Percentiles rank a stretch among this genome's conserved stretches.
These are phyloP conservation scores for Semotilus atromaculatus DNA, from an alignment of 2,797 vertebrate species.

Conservation along the genomic window DNA sequence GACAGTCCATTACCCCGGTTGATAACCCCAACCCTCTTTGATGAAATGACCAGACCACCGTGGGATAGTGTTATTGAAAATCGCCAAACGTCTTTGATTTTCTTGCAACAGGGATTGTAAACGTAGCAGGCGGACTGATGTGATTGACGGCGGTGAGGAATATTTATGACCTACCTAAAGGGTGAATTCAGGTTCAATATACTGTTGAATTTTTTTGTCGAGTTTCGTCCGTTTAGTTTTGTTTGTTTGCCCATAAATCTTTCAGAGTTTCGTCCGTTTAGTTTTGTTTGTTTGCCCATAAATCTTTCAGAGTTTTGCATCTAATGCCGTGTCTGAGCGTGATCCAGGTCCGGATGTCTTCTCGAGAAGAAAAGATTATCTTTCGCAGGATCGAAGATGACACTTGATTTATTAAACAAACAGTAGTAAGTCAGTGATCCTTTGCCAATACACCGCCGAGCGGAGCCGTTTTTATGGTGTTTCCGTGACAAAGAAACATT, in stretches of 20 bases:
- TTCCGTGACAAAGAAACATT: slow-evolving; percentile 40
- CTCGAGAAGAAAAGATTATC: slow-evolving; percentile 59
- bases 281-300: slow-evolving; percentile 59
- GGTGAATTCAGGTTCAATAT: slow-evolving; percentile 70
- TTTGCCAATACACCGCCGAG: slow-evolving; percentile 47
- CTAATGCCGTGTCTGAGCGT: slow-evolving; percentile 54
- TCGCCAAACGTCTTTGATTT: slow-evolving; percentile 58
- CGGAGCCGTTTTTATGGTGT: slow-evolving; percentile 38
- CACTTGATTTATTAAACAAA: slow-evolving; percentile 56
- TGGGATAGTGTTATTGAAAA: slow-evolving; percentile 70
- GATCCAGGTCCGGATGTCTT: slow-evolving; percentile 55
- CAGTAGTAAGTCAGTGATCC: slow-evolving; percentile 53
- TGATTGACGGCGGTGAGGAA: slow-evolving; percentile 71
- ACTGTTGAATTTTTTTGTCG: slow-evolving; percentile 59
- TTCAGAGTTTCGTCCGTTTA: slow-evolving; percentile 56
- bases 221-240: slow-evolving; percentile 54
- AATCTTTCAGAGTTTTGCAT: slow-evolving; percentile 54
- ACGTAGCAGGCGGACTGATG: slow-evolving; percentile 61
- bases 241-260: slow-evolving; percentile 59
- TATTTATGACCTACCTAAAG: slow-evolving; percentile 73
- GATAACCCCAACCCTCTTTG: slow-evolving; percentile 72
- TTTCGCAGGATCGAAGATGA: slow-evolving; percentile 60
- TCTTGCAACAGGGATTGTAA: slow-evolving; percentile 71
- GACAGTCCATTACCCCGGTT: slow-evolving; percentile 75
- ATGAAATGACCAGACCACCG: slow-evolving; percentile 71